A percentile compares a stretch with the other conserved stretches of the same genome.
phyloP scores from a whole-genome alignment of 2,113 vertebrate species.

The Labrus mixtus region DNA sequence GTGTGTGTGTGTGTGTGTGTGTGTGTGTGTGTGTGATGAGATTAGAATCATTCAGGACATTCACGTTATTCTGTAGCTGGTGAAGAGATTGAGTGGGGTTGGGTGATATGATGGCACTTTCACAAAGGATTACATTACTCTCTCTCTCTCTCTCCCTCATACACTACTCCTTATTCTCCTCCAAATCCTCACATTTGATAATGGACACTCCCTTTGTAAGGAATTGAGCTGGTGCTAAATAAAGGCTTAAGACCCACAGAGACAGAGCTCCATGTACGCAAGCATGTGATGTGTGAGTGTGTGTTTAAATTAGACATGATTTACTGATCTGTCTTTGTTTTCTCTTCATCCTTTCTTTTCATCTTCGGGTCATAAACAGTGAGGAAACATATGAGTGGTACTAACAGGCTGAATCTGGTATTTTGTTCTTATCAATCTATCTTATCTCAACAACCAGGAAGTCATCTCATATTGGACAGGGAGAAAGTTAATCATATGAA shows the following conservation, averaged over 20 bases:
- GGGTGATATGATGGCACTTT: slow-evolving; percentile 72
- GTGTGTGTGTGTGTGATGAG: slow-evolving; percentile 49
- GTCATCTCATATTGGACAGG: slow-evolving; percentile 4
- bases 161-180: slow-evolving; percentile 27
- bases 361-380: neutral
- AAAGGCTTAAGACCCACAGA: slow-evolving; percentile 49
- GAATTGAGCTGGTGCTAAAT: slow-evolving; percentile 41
- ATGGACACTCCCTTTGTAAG: slow-evolving; percentile 55
- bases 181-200: slow-evolving; percentile 61
- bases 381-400: neutral
- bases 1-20: slow-evolving; percentile 1
- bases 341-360: neutral
- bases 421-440: neutral
- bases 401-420: neutral
- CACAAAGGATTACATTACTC: slow-evolving; percentile 75
- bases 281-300: neutral
- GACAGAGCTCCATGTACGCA: slow-evolving; percentile 1
- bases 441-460: slow-evolving; percentile 4
- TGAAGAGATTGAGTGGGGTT: slow-evolving; percentile 69
- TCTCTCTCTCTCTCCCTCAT: slow-evolving; percentile 39
- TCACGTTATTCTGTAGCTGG: slow-evolving; percentile 74
- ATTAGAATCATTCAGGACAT: slow-evolving; percentile 78
- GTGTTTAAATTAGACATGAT: slow-evolving; percentile 19
- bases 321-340: neutral
- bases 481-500: neutral